A percentile compares a stretch with the other conserved stretches of the same genome.
Conservation (phyloP, 2,797 vertebrate species). For the Pseudomugil gertrudae region DNA sequence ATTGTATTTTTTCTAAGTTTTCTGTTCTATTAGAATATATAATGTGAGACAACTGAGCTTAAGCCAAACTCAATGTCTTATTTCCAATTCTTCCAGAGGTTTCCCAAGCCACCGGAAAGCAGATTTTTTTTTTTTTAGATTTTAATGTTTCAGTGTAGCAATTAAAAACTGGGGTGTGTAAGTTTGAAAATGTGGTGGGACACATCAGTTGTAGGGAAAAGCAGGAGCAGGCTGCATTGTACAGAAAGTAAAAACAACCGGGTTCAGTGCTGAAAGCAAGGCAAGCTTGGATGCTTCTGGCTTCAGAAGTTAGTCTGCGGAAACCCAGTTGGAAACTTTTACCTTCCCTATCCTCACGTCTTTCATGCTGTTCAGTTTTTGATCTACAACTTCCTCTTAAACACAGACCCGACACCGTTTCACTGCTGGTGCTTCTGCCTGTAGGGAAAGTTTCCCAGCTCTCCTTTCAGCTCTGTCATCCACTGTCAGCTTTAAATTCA, state of each 20-base stretch:
- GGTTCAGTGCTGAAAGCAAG: slow-evolving; percentile 4
- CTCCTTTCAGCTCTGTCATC: slow-evolving; percentile 44
- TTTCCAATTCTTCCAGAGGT: background rate
- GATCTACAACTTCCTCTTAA: slow-evolving; percentile 15
- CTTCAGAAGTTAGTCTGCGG: slow-evolving; percentile 7
- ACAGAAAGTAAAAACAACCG: slow-evolving; percentile 2
- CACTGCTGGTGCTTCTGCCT: slow-evolving; percentile 9
- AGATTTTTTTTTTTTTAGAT: too few species aligned
- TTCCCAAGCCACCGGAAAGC: background rate
- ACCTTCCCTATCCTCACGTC: background rate
- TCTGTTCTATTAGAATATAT: background rate
- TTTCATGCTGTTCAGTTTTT: slow-evolving; percentile 17
- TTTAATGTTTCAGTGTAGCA: too few species aligned
- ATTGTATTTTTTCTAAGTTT: background rate
- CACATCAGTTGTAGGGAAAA: background rate
- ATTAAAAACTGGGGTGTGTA: too few species aligned
- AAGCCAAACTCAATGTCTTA: background rate
- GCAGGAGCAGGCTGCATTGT: background rate
- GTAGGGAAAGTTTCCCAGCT: slow-evolving; percentile 42
- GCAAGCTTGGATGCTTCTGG: slow-evolving; percentile 3
- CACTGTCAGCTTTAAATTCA: slow-evolving; percentile 38
- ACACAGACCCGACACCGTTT: slow-evolving; percentile 16
- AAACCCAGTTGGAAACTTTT: slow-evolving; percentile 18
- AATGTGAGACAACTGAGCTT: background rate
- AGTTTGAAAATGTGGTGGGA: background rate